Base-by-base conservation (phyloP, 2,888 invertebrate species). In the Bellardia bayeri region DNA sequence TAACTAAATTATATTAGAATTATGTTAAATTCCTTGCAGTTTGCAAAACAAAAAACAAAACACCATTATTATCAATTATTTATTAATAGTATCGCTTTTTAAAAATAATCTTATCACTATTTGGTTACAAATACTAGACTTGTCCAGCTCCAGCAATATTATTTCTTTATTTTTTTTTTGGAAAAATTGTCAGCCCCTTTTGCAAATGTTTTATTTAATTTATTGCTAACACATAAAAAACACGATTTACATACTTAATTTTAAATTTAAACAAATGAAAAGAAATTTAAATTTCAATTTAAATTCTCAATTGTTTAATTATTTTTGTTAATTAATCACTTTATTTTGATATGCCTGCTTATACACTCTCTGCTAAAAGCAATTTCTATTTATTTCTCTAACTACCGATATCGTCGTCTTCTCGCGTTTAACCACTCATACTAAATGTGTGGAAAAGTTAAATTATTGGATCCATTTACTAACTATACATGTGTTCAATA, bases 61-160 rank as follows among this genome's bases (percentile, higher is more conserved):
- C 11, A 49, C 23, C 61, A 56, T 71, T 82, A 72, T 86, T 87
- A 89, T 89, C 88, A 89, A 86, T 87, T 80, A 86, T 84, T 88
- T 86, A 84, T 76, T 79, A 49, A 82, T 84, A 75, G 82, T 88
- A 86, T 88, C 86, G 82, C 33, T 42, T 49, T 51, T 74, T 23
- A 51, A 78, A 76, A 78, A 58, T 86, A 89, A 89, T 89, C 89
- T 89, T 89, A 89, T 89, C 89, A 58, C 14, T 33, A 37, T 37
- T 61, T 33, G 71, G 51, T 61, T 42, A 51, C 23, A 61, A 58
- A 75, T 68, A 68, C 51, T 68, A 37, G n/a, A 64, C n/a, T 78
- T 66, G 23, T 76, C 51, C 64, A 23, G 16, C 5, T 71, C 3
- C 13, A 58, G 14, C 7, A 8, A 23, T 8, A 16, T 23, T 56